A percentile compares a stretch with the other conserved stretches of the same genome.
Conservation (phyloP, 2,888 invertebrate species). For the Xylota sylvarum region DNA sequence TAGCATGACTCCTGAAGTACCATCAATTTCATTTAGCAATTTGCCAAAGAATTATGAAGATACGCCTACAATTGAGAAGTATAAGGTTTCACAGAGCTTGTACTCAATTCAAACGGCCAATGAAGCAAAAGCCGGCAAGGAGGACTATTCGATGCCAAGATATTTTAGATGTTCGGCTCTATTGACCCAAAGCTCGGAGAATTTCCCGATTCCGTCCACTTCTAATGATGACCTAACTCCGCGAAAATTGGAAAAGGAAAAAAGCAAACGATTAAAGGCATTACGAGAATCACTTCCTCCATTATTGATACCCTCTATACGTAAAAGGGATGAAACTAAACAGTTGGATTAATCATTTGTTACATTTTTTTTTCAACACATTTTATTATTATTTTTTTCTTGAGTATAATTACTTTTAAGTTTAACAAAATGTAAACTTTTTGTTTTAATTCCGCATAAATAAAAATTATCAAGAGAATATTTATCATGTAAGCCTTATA, state of each 20-base stretch:
- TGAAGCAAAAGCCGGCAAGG: slow-evolving; percentile 84
- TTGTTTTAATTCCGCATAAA: not conserved
- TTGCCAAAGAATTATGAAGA: slow-evolving; percentile 85
- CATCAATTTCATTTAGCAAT: slow-evolving; percentile 84
- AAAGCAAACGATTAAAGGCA: slow-evolving; percentile 84
- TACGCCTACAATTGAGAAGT: slow-evolving; percentile 84
- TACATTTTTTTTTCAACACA: not conserved
- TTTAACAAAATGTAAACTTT: not conserved
- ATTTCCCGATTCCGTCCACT: slow-evolving; percentile 78
- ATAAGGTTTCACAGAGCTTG: slow-evolving; percentile 84
- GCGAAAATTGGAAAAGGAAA: slow-evolving; percentile 81
- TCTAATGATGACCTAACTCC: slow-evolving; percentile 80
- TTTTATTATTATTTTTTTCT: slow-evolving; percentile 15
- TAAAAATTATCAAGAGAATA: not conserved
- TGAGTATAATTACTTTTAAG: not conserved
- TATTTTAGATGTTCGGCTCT: slow-evolving; percentile 86
- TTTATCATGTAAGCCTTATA: not conserved
- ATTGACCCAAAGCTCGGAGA: slow-evolving; percentile 82
- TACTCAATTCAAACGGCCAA: slow-evolving; percentile 86
- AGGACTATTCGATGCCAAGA: slow-evolving; percentile 88
- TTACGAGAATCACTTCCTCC: slow-evolving; percentile 84
- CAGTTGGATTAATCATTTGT: slow-evolving; percentile 60
- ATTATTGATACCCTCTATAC: slow-evolving; percentile 82
- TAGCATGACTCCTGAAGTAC: slow-evolving; percentile 85
- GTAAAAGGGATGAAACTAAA: slow-evolving; percentile 76